Evolutionary conservation across 2,797 vertebrate genomes (phyloP), one percentile per base, ranked within the genome.

Genomic region (Parambassis ranga): DNA sequence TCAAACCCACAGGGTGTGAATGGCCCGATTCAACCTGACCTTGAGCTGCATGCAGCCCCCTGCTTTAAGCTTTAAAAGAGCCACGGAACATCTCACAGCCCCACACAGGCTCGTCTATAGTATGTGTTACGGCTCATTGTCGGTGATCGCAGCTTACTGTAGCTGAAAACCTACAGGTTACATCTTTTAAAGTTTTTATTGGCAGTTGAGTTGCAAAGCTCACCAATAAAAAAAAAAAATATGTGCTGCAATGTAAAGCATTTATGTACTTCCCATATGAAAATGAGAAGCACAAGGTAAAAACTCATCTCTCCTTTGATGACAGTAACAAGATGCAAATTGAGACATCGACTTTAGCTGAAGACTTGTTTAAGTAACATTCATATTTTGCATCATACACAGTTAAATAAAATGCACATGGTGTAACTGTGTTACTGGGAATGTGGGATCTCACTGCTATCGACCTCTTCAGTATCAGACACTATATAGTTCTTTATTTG

Each of bases 21-120:
- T 65, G 61, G 79, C 81, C 87, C 82, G 75, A 51, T 85, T 91
- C 89, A 92, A 85, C 87, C 87, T 85, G 86, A 53, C 57, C 30
- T 16, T 48, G 15, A 69, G 33, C 46, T 47, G 43, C 37, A 46
- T 3, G 87, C 82, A 91, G 82, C 89, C 75, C 87, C 85, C 81
- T 32, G 60, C 76, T 71, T 59, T 43, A 39, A 59, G 60, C 37
- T 61, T 69, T 44, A 80, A 75, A 52, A 48, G 49, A 74, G 32
- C 41, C 36, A 65, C 53, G 49, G 46, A 61, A 33, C 36, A 60
- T n/a, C 51, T 69, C 70, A 61, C 66, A 68, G 31, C 57, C 65
- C 68, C 43, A 51, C 55, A 79, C 24, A 53, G 56, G 31, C 50
- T 6, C 3, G 27, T 30, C 76, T 18, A 57, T 75, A 72, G 75